Conservation (phyloP, 2,113 vertebrate genomes). For the Neogale vison region DNA sequence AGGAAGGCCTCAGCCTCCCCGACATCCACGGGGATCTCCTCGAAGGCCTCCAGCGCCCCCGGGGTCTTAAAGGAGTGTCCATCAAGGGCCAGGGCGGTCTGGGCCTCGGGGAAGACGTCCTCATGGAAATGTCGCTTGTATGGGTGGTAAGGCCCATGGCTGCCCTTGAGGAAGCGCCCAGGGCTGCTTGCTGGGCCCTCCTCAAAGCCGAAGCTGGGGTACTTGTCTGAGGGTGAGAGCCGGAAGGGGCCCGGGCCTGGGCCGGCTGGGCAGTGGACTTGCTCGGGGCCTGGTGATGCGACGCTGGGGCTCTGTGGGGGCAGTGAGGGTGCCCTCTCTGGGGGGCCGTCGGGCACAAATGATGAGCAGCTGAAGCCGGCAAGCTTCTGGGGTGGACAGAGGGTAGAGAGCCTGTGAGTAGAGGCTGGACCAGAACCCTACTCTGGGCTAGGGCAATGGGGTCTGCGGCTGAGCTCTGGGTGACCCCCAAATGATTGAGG, state of each 20-base stretch:
- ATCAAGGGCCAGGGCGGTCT: conserved; percentile 78
- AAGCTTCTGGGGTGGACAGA: conserved; percentile 79
- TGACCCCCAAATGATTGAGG: neutral
- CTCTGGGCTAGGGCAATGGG: neutral
- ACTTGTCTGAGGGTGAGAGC: conserved; percentile 82
- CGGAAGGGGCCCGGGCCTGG: conserved; percentile 78
- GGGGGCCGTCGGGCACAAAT: conserved; percentile 77
- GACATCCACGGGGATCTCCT: conserved; percentile 74
- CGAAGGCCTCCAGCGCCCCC: conserved; percentile 80
- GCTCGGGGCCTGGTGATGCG: conserved; percentile 83
- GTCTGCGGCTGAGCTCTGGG: neutral
- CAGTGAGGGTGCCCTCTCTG: conserved; percentile 81
- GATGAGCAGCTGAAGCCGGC: conserved; percentile 81
- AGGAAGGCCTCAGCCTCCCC: conserved; percentile 81
- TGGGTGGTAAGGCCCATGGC: conserved; percentile 88
- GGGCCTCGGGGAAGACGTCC: conserved; percentile 83
- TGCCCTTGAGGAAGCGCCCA: conserved; percentile 80
- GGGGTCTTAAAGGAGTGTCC: conserved; percentile 83
- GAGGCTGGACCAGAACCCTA: neutral
- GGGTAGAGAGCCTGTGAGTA: neutral
- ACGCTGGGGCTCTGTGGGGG: conserved; percentile 86
- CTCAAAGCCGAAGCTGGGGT: conserved; percentile 87
- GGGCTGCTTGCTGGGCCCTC: conserved; percentile 78
- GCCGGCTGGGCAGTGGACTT: conserved; percentile 71
- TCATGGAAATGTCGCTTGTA: conserved; percentile 90